Percentiles rank a stretch among this genome's conserved stretches.
Conservation (phyloP, 2,797 vertebrate species). For the Carcharodon carcharias region DNA sequence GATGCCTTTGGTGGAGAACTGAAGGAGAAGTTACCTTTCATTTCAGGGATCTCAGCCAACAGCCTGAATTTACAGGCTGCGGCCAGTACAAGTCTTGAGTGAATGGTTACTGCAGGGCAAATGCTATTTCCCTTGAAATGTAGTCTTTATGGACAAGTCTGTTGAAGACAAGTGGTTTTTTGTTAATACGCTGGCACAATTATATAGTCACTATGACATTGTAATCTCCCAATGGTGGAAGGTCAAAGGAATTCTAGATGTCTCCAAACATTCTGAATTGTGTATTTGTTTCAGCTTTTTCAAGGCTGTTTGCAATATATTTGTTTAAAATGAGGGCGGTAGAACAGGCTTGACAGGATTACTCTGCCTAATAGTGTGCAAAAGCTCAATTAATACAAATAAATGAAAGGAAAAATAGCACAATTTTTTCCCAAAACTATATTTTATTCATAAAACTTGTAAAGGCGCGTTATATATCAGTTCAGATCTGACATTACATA, state of each 20-base stretch:
- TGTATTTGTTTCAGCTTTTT: neutral
- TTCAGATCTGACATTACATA: neutral
- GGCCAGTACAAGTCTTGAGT: neutral
- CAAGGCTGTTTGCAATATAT: neutral
- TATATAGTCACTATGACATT: neutral
- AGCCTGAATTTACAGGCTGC: neutral
- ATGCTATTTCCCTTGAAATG: neutral
- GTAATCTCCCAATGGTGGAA: neutral
- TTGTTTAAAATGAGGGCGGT: neutral
- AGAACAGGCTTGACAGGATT: neutral
- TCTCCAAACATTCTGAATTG: neutral
- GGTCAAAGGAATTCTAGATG: neutral
- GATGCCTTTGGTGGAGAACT: no score
- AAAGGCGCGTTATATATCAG: neutral
- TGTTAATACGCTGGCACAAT: neutral
- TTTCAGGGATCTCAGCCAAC: neutral
- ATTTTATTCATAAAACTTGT: neutral
- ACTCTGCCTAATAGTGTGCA: neutral
- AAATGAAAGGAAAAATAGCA: neutral
- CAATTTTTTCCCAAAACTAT: neutral
- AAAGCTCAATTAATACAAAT: neutral
- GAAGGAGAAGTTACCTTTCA: no score
- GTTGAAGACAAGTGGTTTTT: neutral
- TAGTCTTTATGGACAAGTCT: neutral
- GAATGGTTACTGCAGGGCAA: neutral